These are phyloP conservation scores for Pseudoatta argentina DNA, from an alignment of 1,140 invertebrate genomes.

Conservation along the genomic window DNA sequence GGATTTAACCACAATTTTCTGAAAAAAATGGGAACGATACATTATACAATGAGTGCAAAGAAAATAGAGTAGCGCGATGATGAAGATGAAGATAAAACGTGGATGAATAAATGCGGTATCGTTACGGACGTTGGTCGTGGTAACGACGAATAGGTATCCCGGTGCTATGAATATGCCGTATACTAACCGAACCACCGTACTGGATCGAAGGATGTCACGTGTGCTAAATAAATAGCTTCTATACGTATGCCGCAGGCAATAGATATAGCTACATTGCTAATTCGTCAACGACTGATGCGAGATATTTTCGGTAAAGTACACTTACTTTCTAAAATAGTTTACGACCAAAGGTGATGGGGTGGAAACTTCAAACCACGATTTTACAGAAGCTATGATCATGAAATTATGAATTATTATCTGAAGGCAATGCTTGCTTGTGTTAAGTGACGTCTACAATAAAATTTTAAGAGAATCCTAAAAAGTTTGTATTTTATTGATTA, in stretches of 20 bases:
- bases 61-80: slow-evolving; percentile 28
- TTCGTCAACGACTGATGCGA: slow-evolving; percentile 53
- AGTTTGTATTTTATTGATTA: too few relatives aligned
- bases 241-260: slow-evolving; percentile 24
- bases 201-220: slow-evolving; percentile 52
- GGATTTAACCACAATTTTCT: too few relatives aligned
- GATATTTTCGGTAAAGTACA: slow-evolving; percentile 43
- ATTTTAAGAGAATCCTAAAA: too few relatives aligned
- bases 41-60: slow-evolving; percentile 6
- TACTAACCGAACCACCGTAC: slow-evolving; percentile 24
- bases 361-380: neutral
- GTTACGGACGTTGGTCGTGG: slow-evolving; percentile 7
- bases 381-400: neutral
- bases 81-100: slow-evolving; percentile 29
- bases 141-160: neutral
- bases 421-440: neutral
- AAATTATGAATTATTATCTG: neutral
- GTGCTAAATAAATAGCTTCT: slow-evolving; percentile 47
- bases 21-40: too few relatives aligned
- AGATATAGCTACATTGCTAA: slow-evolving; percentile 51
- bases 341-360: neutral
- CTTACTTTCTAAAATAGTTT: slow-evolving; percentile 16
- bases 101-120: slow-evolving; percentile 29
- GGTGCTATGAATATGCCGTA: slow-evolving; percentile 45
- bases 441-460: too few relatives aligned